Conservation (phyloP, 2,888 invertebrate species). For the Branchipolynoe longqiensis region DNA sequence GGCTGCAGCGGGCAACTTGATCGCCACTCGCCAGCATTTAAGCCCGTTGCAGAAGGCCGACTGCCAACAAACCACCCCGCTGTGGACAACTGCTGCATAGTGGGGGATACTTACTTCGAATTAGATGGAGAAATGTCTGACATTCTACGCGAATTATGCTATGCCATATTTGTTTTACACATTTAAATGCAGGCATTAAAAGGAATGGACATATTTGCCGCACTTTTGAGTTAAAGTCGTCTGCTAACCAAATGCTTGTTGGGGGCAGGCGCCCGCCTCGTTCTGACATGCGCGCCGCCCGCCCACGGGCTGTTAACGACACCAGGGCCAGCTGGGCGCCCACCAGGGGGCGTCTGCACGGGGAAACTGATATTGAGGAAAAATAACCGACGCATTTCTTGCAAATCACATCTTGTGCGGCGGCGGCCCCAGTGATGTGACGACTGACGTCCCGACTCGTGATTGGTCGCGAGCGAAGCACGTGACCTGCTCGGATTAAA, state of each 20-base stretch:
- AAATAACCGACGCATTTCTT: conserved; percentile 43
- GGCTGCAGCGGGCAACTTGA: conserved; percentile 19
- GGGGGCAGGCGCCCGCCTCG: neutral
- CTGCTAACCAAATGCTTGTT: conserved; percentile 47
- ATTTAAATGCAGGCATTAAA: too few species aligned
- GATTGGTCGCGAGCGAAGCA: conserved; percentile 25
- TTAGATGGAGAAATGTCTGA: too few species aligned
- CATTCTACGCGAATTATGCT: too few species aligned
- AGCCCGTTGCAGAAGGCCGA: too few species aligned
- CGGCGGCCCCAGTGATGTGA: too few species aligned
- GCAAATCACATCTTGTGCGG: conserved; percentile 23
- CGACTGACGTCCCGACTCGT: neutral
- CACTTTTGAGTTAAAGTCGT: conserved; percentile 44
- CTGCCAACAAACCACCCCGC: too few species aligned
- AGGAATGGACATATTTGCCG: too few species aligned
- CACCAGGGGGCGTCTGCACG: neutral
- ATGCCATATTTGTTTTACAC: too few species aligned
- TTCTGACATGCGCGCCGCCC: conserved; percentile 37
- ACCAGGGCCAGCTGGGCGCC: conserved; percentile 1
- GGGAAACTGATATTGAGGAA: conserved; percentile 24
- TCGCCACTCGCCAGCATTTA: conserved; percentile 1
- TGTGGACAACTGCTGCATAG: too few species aligned
- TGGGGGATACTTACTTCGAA: too few species aligned
- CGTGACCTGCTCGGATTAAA: conserved; percentile 31
- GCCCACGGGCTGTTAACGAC: conserved; percentile 42